These are phyloP conservation scores for Boloria selene DNA, from an alignment of 2,888 invertebrate species.

Conservation along the genomic window DNA sequence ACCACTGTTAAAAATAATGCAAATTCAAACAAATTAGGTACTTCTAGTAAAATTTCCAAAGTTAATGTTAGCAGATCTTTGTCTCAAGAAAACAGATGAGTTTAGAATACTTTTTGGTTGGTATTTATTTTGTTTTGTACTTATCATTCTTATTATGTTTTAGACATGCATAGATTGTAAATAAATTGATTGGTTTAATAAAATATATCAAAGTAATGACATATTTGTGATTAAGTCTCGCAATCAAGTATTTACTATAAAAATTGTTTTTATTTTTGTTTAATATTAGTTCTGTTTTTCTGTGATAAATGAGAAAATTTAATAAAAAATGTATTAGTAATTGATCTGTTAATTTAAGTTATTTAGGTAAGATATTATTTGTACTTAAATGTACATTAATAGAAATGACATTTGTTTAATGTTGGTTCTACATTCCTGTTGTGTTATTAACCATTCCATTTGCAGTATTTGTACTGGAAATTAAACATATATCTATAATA, in stretches of 20 bases:
- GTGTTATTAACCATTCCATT: slow-evolving; percentile 30
- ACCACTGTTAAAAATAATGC: slow-evolving; percentile 53
- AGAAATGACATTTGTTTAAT: slow-evolving; percentile 14
- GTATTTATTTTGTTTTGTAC: slow-evolving; percentile 10
- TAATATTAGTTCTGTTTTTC: slow-evolving; percentile 9
- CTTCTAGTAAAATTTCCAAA: slow-evolving; percentile 51
- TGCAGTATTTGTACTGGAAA: slow-evolving; percentile 37
- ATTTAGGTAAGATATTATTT: slow-evolving; percentile 15
- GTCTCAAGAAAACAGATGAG: slow-evolving; percentile 78
- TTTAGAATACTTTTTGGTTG: slow-evolving; percentile 25
- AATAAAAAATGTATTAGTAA: slow-evolving; percentile 1
- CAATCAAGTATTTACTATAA: slow-evolving; percentile 8
- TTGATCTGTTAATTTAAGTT: slow-evolving; percentile 16
- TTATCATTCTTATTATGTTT: slow-evolving; percentile 19
- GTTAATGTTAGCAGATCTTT: slow-evolving; percentile 64
- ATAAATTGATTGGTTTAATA: slow-evolving; percentile 2
- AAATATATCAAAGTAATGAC: slow-evolving; percentile 1
- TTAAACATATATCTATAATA: slow-evolving; percentile 24
- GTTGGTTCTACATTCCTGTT: slow-evolving; percentile 33
- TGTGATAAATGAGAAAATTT: slow-evolving; percentile 24
- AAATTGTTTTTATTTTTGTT: not conserved
- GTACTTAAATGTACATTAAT: slow-evolving; percentile 19
- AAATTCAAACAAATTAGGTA: slow-evolving; percentile 29
- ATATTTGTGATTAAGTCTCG: slow-evolving; percentile 1
- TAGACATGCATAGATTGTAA: slow-evolving; percentile 6